Evolutionary conservation across 2,113 vertebrate genomes (phyloP).

Genomic region (Brachypodius melanocephalos): DNA sequence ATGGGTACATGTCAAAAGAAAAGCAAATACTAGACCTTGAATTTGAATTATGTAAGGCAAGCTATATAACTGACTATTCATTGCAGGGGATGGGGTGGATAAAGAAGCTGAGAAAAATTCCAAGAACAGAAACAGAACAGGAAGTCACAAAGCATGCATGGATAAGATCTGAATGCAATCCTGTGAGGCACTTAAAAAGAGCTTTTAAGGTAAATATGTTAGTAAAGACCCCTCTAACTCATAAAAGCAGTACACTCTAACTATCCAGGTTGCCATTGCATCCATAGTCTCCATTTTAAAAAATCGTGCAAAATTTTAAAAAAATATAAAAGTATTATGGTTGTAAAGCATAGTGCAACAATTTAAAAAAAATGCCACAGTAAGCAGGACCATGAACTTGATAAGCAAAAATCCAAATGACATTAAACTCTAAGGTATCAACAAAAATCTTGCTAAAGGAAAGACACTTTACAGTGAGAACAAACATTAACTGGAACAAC

Average conservation of each 20-base stretch:
- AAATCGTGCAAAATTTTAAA: not conserved
- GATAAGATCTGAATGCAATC: not conserved
- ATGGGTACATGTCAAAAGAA: not conserved
- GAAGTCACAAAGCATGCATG: not conserved
- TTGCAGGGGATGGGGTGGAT: not conserved
- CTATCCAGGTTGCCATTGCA: not conserved
- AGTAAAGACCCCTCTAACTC: not conserved
- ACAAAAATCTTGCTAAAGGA: not conserved
- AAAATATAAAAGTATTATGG: not conserved
- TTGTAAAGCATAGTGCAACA: not conserved
- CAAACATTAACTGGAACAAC: not conserved
- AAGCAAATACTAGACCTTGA: not conserved
- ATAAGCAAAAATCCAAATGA: not conserved
- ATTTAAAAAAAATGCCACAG: not conserved
- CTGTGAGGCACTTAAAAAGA: not conserved
- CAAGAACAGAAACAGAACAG: slow-evolving; percentile 1
- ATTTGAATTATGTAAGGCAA: not conserved
- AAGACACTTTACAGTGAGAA: not conserved
- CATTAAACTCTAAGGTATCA: not conserved
- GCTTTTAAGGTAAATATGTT: not conserved
- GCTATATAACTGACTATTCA: not conserved
- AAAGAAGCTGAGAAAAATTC: not conserved
- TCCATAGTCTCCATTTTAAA: not conserved
- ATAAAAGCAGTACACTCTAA: not conserved
- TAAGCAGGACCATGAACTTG: not conserved